A percentile compares a stretch with the other conserved stretches of the same genome.
These are phyloP conservation scores for Emmelina monodactyla DNA, from an alignment of 2,888 invertebrate genomes.

Conservation along the genomic window DNA sequence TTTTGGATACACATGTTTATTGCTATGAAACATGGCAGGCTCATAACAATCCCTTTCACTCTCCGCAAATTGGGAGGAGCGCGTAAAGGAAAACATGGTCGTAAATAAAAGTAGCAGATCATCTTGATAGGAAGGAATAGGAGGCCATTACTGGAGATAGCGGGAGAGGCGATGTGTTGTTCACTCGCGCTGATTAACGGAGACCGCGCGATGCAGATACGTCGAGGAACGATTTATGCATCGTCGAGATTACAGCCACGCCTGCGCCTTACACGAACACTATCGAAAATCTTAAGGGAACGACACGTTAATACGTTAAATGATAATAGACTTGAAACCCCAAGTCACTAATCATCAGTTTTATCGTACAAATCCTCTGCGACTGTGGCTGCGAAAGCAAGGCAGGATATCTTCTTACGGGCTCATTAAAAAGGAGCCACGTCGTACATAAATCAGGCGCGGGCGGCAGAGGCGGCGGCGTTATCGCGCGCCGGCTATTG, in stretches of 20 bases:
- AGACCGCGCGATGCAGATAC: constrained; percentile 60
- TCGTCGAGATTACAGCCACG: constrained; percentile 55
- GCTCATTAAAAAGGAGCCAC: constrained; percentile 66
- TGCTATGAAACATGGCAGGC: constrained; percentile 62
- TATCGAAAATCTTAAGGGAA: too few relatives aligned
- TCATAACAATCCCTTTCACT: constrained; percentile 66
- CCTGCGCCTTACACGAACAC: too few relatives aligned
- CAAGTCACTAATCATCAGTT: too few relatives aligned
- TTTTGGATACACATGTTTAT: constrained; percentile 64
- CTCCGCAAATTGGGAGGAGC: constrained; percentile 64
- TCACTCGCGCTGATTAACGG: constrained; percentile 57
- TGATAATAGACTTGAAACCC: too few relatives aligned
- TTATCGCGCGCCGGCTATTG: constrained; percentile 50
- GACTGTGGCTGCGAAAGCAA: constrained; percentile 54
- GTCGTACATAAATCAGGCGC: constrained; percentile 62
- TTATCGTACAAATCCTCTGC: too few relatives aligned
- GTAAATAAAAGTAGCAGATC: constrained; percentile 66
- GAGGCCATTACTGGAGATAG: constrained; percentile 62
- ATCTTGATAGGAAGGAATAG: constrained; percentile 64
- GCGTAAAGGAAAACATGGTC: constrained; percentile 64
- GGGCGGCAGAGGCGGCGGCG: constrained; percentile 30
- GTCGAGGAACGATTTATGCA: constrained; percentile 55
- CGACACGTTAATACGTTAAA: too few relatives aligned
- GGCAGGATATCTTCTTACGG: constrained; percentile 64
- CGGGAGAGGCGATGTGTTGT: constrained; percentile 53